Conservation (phyloP, 2,888 invertebrate species). For the Schizaphis graminum region DNA sequence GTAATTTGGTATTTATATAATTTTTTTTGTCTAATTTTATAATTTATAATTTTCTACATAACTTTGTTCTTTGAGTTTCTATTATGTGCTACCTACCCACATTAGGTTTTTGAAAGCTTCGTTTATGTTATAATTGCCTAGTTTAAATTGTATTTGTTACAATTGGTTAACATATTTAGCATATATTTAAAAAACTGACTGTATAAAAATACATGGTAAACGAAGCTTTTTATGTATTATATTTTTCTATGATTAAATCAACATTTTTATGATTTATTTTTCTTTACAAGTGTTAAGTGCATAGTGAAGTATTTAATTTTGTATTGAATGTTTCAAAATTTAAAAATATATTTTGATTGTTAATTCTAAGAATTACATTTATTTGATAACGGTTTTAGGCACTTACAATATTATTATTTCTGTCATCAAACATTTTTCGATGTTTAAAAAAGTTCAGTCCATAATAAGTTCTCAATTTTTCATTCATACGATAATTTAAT, state of each 20-base stretch:
- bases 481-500: conserved; percentile 49
- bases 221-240: conserved; percentile 21
- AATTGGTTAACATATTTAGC: conserved; percentile 19
- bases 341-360: conserved; percentile 55
- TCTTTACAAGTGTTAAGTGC: conserved; percentile 43
- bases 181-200: conserved; percentile 32
- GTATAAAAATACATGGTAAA: conserved; percentile 31
- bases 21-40: conserved; percentile 38
- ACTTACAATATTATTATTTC: conserved; percentile 20
- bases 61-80: conserved; percentile 27
- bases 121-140: conserved; percentile 27
- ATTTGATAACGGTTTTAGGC: conserved; percentile 5
- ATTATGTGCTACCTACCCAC: not conserved
- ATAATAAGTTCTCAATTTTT: conserved; percentile 49
- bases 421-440: conserved; percentile 49
- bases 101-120: conserved; percentile 33
- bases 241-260: not conserved
- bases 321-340: conserved; percentile 59
- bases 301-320: conserved; percentile 40
- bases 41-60: conserved; percentile 34
- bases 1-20: conserved; percentile 51
- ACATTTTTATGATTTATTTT: conserved; percentile 43
- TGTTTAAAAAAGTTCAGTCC: conserved; percentile 49
- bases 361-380: conserved; percentile 52
- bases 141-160: conserved; percentile 46